Evolutionary conservation across 2,888 invertebrate genomes (phyloP).

Genomic region (Lymantria monacha): DNA sequence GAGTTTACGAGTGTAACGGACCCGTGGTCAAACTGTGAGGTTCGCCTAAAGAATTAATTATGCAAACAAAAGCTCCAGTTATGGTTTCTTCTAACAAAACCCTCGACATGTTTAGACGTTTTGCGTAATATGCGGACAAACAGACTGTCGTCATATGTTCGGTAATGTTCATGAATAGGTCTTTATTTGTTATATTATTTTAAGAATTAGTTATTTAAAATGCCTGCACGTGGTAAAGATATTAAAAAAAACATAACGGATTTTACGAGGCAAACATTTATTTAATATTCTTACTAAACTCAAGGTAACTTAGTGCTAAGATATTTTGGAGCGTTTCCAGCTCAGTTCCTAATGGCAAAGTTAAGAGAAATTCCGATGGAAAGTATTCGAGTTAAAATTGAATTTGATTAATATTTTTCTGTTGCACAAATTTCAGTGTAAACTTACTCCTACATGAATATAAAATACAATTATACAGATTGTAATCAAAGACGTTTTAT

Average conservation of each 20-base stretch:
- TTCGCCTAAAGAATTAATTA: conserved; percentile 70
- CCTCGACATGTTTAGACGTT: conserved; percentile 69
- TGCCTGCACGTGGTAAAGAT: conserved; percentile 16
- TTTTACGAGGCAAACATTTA: conserved; percentile 8
- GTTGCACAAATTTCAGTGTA: background rate
- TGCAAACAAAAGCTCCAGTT: conserved; percentile 69
- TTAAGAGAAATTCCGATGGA: conserved; percentile 31
- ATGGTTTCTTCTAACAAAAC: conserved; percentile 67
- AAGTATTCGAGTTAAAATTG: conserved; percentile 32
- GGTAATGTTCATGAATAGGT: conserved; percentile 17
- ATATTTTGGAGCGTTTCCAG: conserved; percentile 42
- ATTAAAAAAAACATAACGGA: conserved; percentile 2
- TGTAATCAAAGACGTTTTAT: conserved; percentile 8
- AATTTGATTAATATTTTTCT: background rate
- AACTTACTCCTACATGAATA: background rate
- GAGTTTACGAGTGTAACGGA: conserved; percentile 73
- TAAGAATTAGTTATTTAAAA: conserved; percentile 1
- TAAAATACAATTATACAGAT: background rate
- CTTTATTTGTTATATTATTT: conserved; percentile 12
- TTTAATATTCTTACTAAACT: conserved; percentile 24
- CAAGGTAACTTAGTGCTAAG: conserved; percentile 33
- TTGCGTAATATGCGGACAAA: conserved; percentile 74
- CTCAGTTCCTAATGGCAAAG: conserved; percentile 41
- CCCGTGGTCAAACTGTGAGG: conserved; percentile 65
- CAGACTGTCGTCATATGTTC: conserved; percentile 46